These are phyloP conservation scores for Graphium colonna DNA, from an alignment of 2,888 invertebrate genomes.

Conservation along the genomic window DNA sequence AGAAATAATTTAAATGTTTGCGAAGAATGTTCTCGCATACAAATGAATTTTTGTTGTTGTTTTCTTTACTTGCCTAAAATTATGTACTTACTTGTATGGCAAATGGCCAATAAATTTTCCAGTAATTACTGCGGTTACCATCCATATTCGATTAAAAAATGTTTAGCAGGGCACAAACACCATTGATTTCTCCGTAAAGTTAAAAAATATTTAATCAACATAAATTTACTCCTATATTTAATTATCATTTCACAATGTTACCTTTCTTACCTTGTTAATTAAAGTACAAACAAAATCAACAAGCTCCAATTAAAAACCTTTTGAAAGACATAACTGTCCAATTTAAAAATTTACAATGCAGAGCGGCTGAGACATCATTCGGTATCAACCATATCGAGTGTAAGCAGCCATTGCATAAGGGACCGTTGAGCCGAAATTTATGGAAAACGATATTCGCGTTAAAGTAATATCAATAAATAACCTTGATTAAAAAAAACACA, in stretches of 20 bases:
- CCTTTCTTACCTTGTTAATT: constrained; percentile 8
- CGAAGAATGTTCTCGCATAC: too few relatives aligned
- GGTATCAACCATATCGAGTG: not conserved
- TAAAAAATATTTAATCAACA: too few relatives aligned
- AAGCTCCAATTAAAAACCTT: too few relatives aligned
- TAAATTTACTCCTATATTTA: not conserved
- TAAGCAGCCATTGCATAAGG: constrained; percentile 2
- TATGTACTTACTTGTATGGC: too few relatives aligned
- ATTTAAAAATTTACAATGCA: not conserved
- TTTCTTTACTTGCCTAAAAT: too few relatives aligned
- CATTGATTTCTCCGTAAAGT: too few relatives aligned
- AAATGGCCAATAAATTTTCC: too few relatives aligned
- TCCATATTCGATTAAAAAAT: too few relatives aligned
- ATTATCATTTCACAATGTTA: constrained; percentile 1
- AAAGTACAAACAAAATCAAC: not conserved
- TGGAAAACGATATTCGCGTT: constrained; percentile 21
- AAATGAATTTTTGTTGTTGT: too few relatives aligned
- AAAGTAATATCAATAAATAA: constrained; percentile 34
- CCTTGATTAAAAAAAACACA: constrained; percentile 42
- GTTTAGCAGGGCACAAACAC: too few relatives aligned
- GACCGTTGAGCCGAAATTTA: constrained; percentile 14
- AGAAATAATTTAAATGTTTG: too few relatives aligned
- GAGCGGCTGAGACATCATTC: not conserved
- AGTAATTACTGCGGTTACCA: too few relatives aligned
- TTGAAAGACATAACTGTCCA: not conserved